These are phyloP conservation scores for Drosophila ogumai DNA, from an alignment of 1,140 invertebrate species.

Conservation along the genomic window DNA sequence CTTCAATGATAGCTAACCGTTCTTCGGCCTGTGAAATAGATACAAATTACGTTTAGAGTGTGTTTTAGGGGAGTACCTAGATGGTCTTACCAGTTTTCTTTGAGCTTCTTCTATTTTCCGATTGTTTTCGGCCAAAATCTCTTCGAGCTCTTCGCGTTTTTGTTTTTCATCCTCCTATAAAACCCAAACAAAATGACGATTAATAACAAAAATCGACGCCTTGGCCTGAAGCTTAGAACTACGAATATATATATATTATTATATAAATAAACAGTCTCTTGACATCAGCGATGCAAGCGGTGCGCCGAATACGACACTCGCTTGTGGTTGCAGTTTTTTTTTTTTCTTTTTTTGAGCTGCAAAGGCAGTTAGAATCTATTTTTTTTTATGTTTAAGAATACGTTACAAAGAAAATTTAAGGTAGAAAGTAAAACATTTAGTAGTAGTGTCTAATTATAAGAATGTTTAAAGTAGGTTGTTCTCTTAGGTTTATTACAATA, in stretches of 20 bases:
- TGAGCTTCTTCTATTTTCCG: slow-evolving; percentile 98
- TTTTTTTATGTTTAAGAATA: slow-evolving; percentile 67
- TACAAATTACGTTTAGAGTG: not conserved
- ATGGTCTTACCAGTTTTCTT: slow-evolving; percentile 93
- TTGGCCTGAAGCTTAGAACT: slow-evolving; percentile 62
- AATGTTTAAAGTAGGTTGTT: slow-evolving; percentile 64
- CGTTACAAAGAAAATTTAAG: slow-evolving; percentile 71
- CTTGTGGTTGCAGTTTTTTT: slow-evolving; percentile 42
- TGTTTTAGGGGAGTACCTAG: not conserved
- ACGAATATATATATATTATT: slow-evolving; percentile 48
- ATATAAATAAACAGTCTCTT: slow-evolving; percentile 73
- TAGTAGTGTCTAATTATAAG: slow-evolving; percentile 76
- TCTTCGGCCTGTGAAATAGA: slow-evolving; percentile 91
- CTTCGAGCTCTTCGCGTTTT: slow-evolving; percentile 97
- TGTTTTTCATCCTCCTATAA: slow-evolving; percentile 97
- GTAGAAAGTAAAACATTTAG: slow-evolving; percentile 78
- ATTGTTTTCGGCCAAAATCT: slow-evolving; percentile 99
- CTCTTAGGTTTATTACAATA: slow-evolving; percentile 61
- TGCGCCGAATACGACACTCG: slow-evolving; percentile 42
- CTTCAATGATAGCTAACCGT: slow-evolving; percentile 97
- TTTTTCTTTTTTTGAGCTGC: slow-evolving; percentile 59
- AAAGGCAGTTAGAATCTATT: slow-evolving; percentile 71
- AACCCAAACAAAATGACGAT: slow-evolving; percentile 78
- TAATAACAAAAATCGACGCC: slow-evolving; percentile 53
- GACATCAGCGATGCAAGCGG: slow-evolving; percentile 67